A percentile compares a stretch with the other conserved stretches of the same genome.
Evolutionary conservation across 2,797 vertebrate genomes (phyloP).

Genomic region (Typhlichthys subterraneus): DNA sequence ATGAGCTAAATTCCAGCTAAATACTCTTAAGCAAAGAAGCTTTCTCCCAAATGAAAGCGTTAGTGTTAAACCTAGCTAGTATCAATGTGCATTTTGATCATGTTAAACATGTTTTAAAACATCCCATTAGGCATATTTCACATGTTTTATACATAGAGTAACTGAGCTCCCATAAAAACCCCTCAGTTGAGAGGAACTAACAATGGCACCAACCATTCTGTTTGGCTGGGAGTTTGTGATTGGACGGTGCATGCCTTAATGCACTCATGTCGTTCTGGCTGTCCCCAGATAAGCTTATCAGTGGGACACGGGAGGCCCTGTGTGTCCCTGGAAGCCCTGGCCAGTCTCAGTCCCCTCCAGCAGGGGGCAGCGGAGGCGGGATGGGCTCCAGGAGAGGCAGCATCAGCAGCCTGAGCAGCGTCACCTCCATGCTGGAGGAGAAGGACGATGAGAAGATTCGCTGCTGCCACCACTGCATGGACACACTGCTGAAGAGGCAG

Average conservation of each 20-base stretch:
- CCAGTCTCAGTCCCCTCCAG: slow-evolving; percentile 74
- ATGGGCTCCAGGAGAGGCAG: slow-evolving; percentile 90
- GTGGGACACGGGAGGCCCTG: slow-evolving; percentile 85
- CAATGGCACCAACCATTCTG: background rate
- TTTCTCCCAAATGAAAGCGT: background rate
- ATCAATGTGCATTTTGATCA: background rate
- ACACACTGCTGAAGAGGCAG: slow-evolving; percentile 88
- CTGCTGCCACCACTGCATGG: slow-evolving; percentile 94
- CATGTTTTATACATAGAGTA: too few relatives aligned
- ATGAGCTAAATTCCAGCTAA: slow-evolving; percentile 2
- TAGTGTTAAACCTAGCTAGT: background rate
- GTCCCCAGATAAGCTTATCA: slow-evolving; percentile 88
- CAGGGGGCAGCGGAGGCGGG: slow-evolving; percentile 64
- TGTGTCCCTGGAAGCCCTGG: slow-evolving; percentile 82
- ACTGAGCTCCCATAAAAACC: too few relatives aligned
- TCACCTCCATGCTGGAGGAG: slow-evolving; percentile 93
- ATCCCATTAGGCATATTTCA: too few relatives aligned
- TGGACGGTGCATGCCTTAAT: too few relatives aligned
- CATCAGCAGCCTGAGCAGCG: slow-evolving; percentile 91
- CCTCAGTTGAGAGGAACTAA: too few relatives aligned
- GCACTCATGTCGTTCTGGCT: background rate
- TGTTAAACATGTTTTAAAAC: too few relatives aligned
- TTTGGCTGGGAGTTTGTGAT: background rate
- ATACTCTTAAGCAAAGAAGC: background rate
- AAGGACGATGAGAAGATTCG: slow-evolving; percentile 95